Base-by-base conservation (phyloP, 2,113 vertebrate genomes). In the Corapipo altera region DNA sequence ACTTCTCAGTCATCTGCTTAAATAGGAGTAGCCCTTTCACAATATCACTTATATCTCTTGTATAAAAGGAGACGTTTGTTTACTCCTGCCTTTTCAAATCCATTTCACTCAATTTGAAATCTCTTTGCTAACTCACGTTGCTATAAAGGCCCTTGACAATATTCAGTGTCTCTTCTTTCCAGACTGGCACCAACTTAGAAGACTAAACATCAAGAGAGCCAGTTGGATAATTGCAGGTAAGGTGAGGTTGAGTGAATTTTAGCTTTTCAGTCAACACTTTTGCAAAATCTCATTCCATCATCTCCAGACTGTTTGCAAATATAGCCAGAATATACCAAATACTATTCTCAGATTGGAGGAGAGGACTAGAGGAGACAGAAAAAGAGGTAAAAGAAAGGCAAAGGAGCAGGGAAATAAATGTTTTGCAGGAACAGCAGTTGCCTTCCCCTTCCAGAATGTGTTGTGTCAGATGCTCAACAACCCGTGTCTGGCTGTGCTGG, bases 401-500 rank as follows among this genome's bases (percentile, higher is more conserved):
- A 78, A 82, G 6, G 33, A 35, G 12, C 14, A 46, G 23, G 24
- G 24, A 61, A 78, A 51, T 7, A 67, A 78, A 69, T 33, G 3
- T 4, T 44, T 83, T 69, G 21, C 21, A 70, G 69, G 51, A 84
- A 44, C 3, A 54, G 19, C 11, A 17, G 18, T 15, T 66, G 5
- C 3, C 6, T 43, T 61, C 7, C 22, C 23, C 19, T 65, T 48
- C 7, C 55, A 48, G 49, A 11, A 13, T 0, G 5, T 28, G 17
- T 26, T 58, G 28, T 22, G 33, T 35, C 49, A 64, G 26, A 26
- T 39, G 57, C 28, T 43, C 75, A 44, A 35, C 15, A 37, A 2
- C 19, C n/a, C 13, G 3, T 0, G 2, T 35, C 11, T 85, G 30
- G 8, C 44, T 1, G 2, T 52, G 32, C 20, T n/a, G 16, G 33